A percentile compares a stretch with the other conserved stretches of the same genome.
phyloP scores from a whole-genome alignment of 2,888 invertebrate genomes.

The Rhagonycha fulva region DNA sequence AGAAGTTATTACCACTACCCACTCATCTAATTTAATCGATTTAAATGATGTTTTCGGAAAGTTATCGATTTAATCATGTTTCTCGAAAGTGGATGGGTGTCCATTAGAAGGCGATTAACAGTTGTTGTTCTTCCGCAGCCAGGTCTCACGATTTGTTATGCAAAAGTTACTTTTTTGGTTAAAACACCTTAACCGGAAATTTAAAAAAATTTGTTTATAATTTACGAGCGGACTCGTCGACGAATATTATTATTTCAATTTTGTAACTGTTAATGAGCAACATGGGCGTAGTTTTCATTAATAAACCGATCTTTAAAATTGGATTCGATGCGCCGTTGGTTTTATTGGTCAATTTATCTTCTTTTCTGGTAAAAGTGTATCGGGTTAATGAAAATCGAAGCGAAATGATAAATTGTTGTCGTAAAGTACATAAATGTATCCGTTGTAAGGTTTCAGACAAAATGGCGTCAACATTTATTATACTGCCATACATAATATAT shows the following conservation, averaged over 20 bases:
- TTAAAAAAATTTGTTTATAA: neutral
- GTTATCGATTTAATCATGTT: too few relatives aligned
- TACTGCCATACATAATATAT: neutral
- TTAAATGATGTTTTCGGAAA: neutral
- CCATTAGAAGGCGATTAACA: neutral
- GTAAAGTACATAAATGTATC: constrained; percentile 12
- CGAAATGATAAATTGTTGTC: constrained; percentile 5
- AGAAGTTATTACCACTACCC: neutral
- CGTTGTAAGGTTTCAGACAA: constrained; percentile 7
- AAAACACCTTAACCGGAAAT: neutral
- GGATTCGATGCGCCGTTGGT: neutral
- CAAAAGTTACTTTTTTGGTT: neutral
- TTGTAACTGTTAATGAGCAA: neutral
- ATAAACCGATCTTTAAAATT: neutral
- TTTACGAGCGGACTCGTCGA: neutral
- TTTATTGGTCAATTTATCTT: constrained; percentile 2
- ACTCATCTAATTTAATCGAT: neutral
- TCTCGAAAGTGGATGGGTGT: neutral
- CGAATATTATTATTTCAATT: neutral
- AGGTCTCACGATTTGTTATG: neutral
- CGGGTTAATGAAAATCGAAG: constrained; percentile 8
- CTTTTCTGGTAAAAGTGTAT: neutral
- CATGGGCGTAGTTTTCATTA: neutral
- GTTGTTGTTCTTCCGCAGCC: neutral
- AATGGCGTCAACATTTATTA: constrained; percentile 4